Evolutionary conservation across 2,888 invertebrate genomes (phyloP), one percentile per base, ranked within the genome.

Genomic region (Conops quadrifasciatus): DNA sequence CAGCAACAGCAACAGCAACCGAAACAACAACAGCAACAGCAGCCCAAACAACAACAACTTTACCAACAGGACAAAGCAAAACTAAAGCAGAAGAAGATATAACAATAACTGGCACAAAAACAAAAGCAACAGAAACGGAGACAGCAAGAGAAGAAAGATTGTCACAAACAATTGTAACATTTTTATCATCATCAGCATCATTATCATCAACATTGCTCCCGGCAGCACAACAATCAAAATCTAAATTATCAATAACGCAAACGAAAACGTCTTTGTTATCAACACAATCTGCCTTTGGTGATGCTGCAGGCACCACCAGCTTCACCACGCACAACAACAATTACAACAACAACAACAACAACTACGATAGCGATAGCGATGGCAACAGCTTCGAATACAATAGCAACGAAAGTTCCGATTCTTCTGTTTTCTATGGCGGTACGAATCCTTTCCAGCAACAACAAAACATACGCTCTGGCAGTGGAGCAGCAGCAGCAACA

Each of bases 351-450:
- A 69, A 64, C 60, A 60, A 64, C 71, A 36, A 74, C 45, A 69
- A 72, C 70, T 72, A 72, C 70, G 62, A 56, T 51, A 74, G 87
- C 88, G n/a, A n/a, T n/a, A n/a, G n/a, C n/a, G n/a, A n/a, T n/a
- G n/a, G n/a, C n/a, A n/a, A n/a, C n/a, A n/a, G n/a, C n/a, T n/a
- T n/a, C n/a, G n/a, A n/a, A n/a, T n/a, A n/a, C n/a, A n/a, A n/a
- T n/a, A 79, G 88, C 89, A 58, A 85, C 45, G 67, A 45, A 69
- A 72, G 62, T 70, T 53, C 82, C 87, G 87, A 77, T 83, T 88
- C 77, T 59, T 78, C 79, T 26, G 80, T 78, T 64, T 81, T 78
- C 79, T 88, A 79, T 81, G 81, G 82, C 73, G 83, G 83, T 21
- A 78, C 82, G 71, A 83, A 84, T 71, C 78, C 81, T 16, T 81